phyloP scores from a whole-genome alignment of 1,140 invertebrate genomes.

The Drosophila busckii region DNA sequence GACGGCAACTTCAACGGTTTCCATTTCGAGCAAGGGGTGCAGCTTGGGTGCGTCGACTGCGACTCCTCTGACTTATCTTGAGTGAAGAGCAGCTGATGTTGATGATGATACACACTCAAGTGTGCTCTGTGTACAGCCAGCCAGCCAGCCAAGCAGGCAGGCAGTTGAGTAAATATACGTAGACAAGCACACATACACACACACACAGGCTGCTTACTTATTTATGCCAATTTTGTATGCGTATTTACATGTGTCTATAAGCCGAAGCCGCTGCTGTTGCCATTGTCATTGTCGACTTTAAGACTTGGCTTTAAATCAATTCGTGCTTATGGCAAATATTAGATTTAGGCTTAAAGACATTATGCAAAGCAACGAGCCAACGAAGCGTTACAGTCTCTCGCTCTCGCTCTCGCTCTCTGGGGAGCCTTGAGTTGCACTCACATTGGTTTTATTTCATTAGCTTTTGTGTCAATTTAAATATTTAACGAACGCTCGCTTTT shows the following conservation, averaged over 20 bases:
- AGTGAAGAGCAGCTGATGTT: conserved; percentile 75
- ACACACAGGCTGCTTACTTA: conserved; percentile 49
- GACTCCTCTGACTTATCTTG: conserved; percentile 22
- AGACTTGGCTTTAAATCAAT: too few relatives aligned
- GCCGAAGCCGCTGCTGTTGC: too few relatives aligned
- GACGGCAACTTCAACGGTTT: conserved; percentile 45
- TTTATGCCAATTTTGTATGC: conserved; percentile 66
- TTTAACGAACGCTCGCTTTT: conserved; percentile 64
- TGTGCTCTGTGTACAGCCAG: conserved; percentile 72
- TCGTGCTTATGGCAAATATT: too few relatives aligned
- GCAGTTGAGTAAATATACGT: conserved; percentile 66
- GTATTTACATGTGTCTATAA: conserved; percentile 7
- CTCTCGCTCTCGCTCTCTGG: too few relatives aligned
- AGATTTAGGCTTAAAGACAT: too few relatives aligned
- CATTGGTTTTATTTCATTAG: conserved; percentile 71
- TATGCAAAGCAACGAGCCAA: conserved; percentile 26
- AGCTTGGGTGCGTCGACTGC: conserved; percentile 5
- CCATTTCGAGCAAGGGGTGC: neutral
- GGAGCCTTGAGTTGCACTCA: conserved; percentile 14
- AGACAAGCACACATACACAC: conserved; percentile 8
- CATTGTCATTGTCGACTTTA: conserved; percentile 42
- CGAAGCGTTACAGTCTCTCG: too few relatives aligned
- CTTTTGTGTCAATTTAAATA: conserved; percentile 71
- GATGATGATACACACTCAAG: conserved; percentile 77
- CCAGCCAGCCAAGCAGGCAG: too few relatives aligned